Percentiles rank a stretch among this genome's conserved stretches.
These are phyloP conservation scores for Nipponia nippon DNA, from an alignment of 2,113 vertebrate species.

Conservation along the genomic window DNA sequence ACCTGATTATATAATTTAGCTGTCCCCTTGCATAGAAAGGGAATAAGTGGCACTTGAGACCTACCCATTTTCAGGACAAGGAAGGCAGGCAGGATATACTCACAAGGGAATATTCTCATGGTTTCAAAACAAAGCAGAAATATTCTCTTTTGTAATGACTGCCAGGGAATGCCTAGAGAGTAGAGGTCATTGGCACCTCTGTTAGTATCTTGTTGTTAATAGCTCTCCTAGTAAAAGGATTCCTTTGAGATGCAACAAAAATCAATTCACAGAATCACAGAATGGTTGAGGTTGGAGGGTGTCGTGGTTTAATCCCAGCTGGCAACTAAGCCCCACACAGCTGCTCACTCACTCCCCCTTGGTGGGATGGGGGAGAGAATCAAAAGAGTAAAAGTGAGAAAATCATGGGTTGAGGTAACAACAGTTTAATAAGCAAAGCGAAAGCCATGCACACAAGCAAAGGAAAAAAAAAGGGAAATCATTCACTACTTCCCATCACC, in stretches of 20 bases:
- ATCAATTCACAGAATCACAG: background rate
- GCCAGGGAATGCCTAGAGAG: background rate
- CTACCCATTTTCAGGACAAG: background rate
- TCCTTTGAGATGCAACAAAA: background rate
- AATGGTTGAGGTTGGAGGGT: background rate
- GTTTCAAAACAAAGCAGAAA: background rate
- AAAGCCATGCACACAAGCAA: no score
- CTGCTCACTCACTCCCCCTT: no score
- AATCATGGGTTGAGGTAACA: no score
- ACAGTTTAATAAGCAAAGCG: no score
- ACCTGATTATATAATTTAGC: background rate
- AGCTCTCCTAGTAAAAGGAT: background rate
- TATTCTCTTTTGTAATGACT: background rate
- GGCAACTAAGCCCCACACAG: no score
- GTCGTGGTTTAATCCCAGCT: no score
- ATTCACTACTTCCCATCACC: no score
- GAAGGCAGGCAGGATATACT: background rate
- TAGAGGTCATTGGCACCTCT: background rate
- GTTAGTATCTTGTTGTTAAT: background rate
- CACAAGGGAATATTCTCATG: background rate
- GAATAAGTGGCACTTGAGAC: background rate
- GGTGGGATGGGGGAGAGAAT: no score
- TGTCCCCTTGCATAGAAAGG: background rate
- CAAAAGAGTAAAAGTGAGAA: no score
- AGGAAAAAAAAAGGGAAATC: no score